Conservation (phyloP, 2,113 vertebrate species). For the Cheirogaleus medius region DNA sequence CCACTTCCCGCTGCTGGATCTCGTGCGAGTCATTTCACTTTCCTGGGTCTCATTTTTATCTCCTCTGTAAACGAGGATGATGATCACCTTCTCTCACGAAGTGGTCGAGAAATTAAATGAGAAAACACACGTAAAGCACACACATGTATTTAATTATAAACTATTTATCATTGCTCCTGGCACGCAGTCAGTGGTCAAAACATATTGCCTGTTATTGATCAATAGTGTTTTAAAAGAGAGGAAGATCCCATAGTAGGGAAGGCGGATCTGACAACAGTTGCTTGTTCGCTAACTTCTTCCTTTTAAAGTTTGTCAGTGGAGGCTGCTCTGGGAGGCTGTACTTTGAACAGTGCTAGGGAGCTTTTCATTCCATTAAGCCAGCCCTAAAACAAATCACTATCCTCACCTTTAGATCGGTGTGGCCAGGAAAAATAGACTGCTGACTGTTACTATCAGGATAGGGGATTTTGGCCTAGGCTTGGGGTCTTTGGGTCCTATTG, state of each 20-base stretch:
- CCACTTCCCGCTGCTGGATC: background rate
- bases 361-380: background rate
- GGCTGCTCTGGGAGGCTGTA: background rate
- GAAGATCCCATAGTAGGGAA: background rate
- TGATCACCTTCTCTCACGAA: background rate
- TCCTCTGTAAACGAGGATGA: background rate
- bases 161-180: background rate
- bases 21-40: background rate
- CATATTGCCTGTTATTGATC: background rate
- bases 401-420: background rate
- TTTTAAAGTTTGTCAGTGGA: background rate
- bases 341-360: background rate
- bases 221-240: background rate
- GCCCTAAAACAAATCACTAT: background rate
- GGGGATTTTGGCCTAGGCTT: background rate
- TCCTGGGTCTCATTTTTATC: background rate
- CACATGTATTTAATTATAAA: background rate
- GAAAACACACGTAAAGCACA: background rate
- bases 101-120: background rate
- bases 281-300: background rate
- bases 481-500: background rate
- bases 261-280: background rate
- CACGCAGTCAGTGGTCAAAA: background rate
- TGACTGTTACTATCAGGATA: background rate
- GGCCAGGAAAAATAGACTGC: background rate